phyloP scores from a whole-genome alignment of 2,797 vertebrate genomes.

The Morelia viridis region DNA sequence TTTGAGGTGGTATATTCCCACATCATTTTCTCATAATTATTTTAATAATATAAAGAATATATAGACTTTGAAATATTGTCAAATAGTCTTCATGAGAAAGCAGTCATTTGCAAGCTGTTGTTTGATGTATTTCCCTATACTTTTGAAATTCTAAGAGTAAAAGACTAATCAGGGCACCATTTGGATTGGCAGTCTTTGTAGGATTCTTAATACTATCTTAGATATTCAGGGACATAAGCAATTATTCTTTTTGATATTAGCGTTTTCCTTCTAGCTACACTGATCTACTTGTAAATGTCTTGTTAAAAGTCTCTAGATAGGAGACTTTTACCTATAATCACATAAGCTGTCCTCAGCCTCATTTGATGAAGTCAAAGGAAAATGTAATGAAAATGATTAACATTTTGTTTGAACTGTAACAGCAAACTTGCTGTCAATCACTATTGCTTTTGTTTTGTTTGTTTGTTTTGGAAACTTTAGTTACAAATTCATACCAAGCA shows the following conservation, averaged over 20 bases:
- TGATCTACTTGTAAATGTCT: background rate
- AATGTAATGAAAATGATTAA: background rate
- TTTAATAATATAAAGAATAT: constrained; percentile 6
- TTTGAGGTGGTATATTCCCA: background rate
- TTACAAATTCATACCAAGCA: background rate
- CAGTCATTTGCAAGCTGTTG: background rate
- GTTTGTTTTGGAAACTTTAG: background rate
- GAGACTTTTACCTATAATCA: background rate
- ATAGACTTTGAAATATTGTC: background rate
- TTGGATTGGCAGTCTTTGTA: background rate
- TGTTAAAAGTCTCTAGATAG: background rate
- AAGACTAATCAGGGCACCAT: background rate
- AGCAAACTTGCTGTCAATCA: background rate
- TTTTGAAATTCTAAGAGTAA: background rate
- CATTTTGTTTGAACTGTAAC: background rate
- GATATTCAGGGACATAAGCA: fast-evolving
- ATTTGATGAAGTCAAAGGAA: constrained; percentile 4
- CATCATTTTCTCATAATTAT: background rate
- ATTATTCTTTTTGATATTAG: background rate
- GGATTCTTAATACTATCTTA: background rate
- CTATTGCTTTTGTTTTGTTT: background rate
- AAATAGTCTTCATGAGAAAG: background rate
- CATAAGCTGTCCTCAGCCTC: background rate
- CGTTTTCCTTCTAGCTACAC: background rate
- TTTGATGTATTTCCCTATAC: background rate